These are phyloP conservation scores for Syndactyla subalaris DNA, from an alignment of 2,797 vertebrate species.

Conservation along the genomic window DNA sequence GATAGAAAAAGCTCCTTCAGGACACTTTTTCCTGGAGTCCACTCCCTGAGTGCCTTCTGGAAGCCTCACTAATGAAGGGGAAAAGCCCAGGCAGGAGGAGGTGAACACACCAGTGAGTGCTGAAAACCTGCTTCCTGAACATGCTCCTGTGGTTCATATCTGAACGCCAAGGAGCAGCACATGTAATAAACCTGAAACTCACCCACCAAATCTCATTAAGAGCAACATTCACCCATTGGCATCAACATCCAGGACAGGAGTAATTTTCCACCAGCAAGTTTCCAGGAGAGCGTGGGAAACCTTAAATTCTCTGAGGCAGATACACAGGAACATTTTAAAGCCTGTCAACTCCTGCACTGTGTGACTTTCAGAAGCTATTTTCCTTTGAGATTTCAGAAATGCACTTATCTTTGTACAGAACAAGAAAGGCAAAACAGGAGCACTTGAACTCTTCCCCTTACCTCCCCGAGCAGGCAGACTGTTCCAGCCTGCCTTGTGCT, in stretches of 20 bases:
- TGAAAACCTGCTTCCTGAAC: not conserved
- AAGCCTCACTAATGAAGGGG: not conserved
- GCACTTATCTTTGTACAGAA: not conserved
- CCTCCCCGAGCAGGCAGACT: not conserved
- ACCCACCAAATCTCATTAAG: not conserved
- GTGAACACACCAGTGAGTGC: rapidly evolving
- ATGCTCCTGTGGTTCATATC: not conserved
- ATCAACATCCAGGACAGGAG: not conserved
- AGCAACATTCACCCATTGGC: not conserved
- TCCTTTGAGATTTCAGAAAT: constrained; percentile 49
- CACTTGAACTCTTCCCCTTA: not conserved
- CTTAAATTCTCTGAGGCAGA: not conserved
- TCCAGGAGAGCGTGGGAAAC: constrained; percentile 38
- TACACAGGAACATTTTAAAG: not conserved
- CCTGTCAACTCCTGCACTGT: constrained; percentile 24
- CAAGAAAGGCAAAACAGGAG: not conserved
- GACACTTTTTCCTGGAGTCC: not conserved
- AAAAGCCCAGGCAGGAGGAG: not conserved
- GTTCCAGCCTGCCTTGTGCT: not conserved
- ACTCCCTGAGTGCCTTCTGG: not conserved
- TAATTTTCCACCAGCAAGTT: not conserved
- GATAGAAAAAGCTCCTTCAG: not conserved
- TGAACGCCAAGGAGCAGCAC: not conserved
- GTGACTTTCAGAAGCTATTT: not conserved
- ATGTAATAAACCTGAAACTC: not conserved